Evolutionary conservation across 1,140 invertebrate species (phyloP).

Genomic region (Brachionus sp.): DNA sequence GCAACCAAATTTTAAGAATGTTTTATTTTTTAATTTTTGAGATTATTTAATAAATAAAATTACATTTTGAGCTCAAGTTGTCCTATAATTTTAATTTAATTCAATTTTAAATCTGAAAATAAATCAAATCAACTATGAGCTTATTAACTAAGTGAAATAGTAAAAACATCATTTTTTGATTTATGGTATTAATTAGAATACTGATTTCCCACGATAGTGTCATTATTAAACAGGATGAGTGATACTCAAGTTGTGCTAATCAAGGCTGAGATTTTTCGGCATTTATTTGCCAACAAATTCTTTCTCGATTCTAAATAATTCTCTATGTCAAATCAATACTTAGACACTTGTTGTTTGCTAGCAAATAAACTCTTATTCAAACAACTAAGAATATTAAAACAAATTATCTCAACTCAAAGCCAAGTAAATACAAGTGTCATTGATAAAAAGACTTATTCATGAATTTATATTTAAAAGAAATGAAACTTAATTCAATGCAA

Average conservation of each 20-base stretch:
- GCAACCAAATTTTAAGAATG: neutral
- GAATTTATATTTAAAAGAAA: neutral
- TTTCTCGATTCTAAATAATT: neutral
- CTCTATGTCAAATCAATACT: neutral
- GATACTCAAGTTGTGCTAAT: neutral
- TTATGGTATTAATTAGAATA: neutral
- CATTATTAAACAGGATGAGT: neutral
- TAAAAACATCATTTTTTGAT: neutral
- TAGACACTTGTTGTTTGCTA: neutral
- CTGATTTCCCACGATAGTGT: neutral
- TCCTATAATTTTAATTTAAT: too few relatives aligned
- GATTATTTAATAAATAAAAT: neutral
- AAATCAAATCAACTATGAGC: neutral
- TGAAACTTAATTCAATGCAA: neutral
- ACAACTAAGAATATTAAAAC: neutral
- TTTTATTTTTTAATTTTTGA: neutral
- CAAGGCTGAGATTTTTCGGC: neutral
- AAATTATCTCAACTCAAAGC: neutral
- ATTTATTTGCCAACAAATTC: neutral
- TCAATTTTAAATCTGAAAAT: too few relatives aligned
- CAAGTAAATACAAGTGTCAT: neutral
- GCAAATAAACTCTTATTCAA: conserved; percentile 17
- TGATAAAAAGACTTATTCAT: neutral
- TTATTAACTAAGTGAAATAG: neutral
- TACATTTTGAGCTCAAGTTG: neutral